phyloP scores from a whole-genome alignment of 35 echinoderm and acorn worm species.

The Holothuria glaberrima region DNA sequence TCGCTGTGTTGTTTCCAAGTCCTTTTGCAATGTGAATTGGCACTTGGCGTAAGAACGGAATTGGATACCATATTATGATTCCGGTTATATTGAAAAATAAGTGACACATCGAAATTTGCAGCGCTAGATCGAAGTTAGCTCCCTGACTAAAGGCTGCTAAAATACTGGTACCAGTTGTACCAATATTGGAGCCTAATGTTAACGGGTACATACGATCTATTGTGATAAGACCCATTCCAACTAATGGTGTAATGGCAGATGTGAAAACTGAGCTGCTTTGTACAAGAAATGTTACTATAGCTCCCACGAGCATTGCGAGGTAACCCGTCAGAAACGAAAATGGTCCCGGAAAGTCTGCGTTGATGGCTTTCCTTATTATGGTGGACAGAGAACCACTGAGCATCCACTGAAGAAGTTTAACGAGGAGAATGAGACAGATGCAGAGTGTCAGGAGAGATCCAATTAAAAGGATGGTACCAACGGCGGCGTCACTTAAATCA shows the following conservation, averaged over 20 bases:
- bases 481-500: conserved; percentile 28
- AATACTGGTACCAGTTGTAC: conserved; percentile 90
- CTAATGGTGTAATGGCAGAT: conserved; percentile 89
- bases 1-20: conserved; percentile 90
- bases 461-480: conserved; percentile 58
- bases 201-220: conserved; percentile 88
- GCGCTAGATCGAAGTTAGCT: conserved; percentile 57
- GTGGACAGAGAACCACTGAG: conserved; percentile 77
- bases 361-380: conserved; percentile 77
- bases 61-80: conserved; percentile 91
- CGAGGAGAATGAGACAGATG: conserved; percentile 78
- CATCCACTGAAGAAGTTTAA: conserved; percentile 83
- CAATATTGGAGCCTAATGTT: conserved; percentile 94
- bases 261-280: conserved; percentile 98
- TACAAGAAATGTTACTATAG: conserved; percentile 84
- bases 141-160: conserved; percentile 80
- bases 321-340: conserved; percentile 85
- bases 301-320: conserved; percentile 89
- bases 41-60: conserved; percentile 80
- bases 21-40: conserved; percentile 74
- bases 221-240: conserved; percentile 90
- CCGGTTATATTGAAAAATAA: conserved; percentile 93
- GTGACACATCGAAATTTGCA: conserved; percentile 94
- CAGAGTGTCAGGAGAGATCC: conserved; percentile 66
- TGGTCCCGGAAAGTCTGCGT: conserved; percentile 89